Conservation (phyloP, 2,113 vertebrate genomes). For the Engystomops pustulosus region DNA sequence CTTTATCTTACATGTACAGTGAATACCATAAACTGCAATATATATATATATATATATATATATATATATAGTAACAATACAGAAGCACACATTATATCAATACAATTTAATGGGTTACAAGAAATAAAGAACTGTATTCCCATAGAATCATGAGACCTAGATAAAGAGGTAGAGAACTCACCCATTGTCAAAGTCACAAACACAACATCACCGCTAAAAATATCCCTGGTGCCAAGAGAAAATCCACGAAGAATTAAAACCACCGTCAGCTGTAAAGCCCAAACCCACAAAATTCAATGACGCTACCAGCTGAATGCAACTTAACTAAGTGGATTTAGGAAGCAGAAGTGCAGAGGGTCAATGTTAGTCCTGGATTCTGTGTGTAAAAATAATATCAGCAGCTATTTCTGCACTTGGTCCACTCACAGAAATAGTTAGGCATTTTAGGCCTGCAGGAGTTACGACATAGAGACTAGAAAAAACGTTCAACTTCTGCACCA, state of each 20-base stretch:
- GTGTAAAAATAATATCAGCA: conserved; percentile 57
- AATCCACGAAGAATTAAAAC: conserved; percentile 27
- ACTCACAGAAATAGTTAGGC: conserved; percentile 42
- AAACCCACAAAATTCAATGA: conserved; percentile 25
- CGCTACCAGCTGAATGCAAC: conserved; percentile 11
- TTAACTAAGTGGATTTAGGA: conserved; percentile 47
- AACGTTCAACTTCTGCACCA: neutral
- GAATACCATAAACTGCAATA: neutral
- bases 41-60: too few species aligned
- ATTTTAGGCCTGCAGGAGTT: conserved; percentile 6
- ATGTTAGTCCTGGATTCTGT: conserved; percentile 24
- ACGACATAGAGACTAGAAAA: neutral
- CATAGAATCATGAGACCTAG: neutral
- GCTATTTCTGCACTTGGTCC: conserved; percentile 45
- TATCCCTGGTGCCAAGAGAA: neutral
- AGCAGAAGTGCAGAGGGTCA: conserved; percentile 21
- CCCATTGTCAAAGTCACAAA: conserved; percentile 44
- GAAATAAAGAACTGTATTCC: neutral
- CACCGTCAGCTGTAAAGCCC: neutral
- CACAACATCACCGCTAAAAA: neutral
- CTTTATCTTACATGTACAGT: neutral
- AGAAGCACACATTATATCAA: neutral
- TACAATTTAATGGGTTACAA: neutral
- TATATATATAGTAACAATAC: too few species aligned
- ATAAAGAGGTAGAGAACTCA: conserved; percentile 32